Conservation (phyloP, 35 echinoderm and acorn worm species). For the Heliocidaris erythrogramma region DNA sequence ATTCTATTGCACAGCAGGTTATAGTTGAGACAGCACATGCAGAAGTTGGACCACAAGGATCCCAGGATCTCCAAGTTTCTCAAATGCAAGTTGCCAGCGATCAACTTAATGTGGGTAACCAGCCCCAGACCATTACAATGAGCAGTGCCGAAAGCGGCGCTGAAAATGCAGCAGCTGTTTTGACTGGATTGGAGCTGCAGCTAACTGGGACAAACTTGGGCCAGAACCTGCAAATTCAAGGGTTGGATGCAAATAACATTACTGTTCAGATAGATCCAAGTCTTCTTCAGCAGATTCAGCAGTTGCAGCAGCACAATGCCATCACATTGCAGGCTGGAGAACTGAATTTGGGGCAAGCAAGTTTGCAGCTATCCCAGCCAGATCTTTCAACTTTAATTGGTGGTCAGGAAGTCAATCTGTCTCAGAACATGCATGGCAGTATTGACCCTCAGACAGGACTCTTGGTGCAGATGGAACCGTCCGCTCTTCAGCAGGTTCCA, state of each 20-base stretch:
- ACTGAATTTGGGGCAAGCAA: slow-evolving; percentile 57
- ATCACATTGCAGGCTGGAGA: slow-evolving; percentile 81
- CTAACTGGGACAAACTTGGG: slow-evolving; percentile 72
- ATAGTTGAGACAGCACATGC: slow-evolving; percentile 28
- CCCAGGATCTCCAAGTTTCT: slow-evolving; percentile 15
- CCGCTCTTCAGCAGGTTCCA: slow-evolving; percentile 69
- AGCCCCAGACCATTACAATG: slow-evolving; percentile 63
- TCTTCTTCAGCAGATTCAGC: slow-evolving; percentile 92
- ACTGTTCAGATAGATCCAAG: slow-evolving; percentile 96
- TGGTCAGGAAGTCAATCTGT: not conserved
- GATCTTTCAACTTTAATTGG: slow-evolving; percentile 42
- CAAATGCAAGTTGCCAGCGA: slow-evolving; percentile 15
- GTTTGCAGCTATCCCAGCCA: slow-evolving; percentile 62
- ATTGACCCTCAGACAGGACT: slow-evolving; percentile 74
- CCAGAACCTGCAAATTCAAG: slow-evolving; percentile 83
- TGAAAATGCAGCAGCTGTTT: slow-evolving; percentile 63
- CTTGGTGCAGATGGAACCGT: slow-evolving; percentile 69
- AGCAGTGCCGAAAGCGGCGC: slow-evolving; percentile 53
- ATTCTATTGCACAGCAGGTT: not conserved
- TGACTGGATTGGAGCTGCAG: slow-evolving; percentile 84
- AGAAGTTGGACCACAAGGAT: not conserved
- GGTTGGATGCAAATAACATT: slow-evolving; percentile 85
- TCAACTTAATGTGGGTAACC: slow-evolving; percentile 50
- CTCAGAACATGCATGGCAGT: slow-evolving; percentile 60
- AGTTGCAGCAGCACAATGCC: slow-evolving; percentile 71